These are phyloP conservation scores for Limosa lapponica DNA, from an alignment of 2,797 vertebrate species.

Conservation along the genomic window DNA sequence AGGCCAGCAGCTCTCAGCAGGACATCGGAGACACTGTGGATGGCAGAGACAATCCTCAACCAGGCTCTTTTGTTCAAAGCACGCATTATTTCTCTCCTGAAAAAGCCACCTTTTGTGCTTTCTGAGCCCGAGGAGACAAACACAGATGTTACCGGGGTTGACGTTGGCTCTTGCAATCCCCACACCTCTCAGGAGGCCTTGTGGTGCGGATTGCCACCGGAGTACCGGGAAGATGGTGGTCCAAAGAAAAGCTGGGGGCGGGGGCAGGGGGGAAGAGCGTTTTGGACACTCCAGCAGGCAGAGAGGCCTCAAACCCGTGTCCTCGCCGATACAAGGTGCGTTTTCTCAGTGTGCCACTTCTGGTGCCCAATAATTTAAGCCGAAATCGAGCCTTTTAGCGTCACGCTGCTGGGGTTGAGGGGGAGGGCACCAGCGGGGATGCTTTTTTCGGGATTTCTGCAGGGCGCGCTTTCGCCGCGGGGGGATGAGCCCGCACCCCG, in stretches of 20 bases:
- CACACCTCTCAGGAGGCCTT: not conserved
- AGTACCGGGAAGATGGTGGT: not conserved
- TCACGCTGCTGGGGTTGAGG: fast-evolving
- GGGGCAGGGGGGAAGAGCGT: fast-evolving
- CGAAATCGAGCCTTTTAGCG: fast-evolving
- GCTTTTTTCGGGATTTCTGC: not conserved
- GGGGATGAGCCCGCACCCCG: not conserved
- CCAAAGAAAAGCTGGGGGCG: fast-evolving
- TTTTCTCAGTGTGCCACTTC: fast-evolving
- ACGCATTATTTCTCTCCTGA: fast-evolving
- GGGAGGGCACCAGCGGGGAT: not conserved
- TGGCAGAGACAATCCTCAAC: not conserved
- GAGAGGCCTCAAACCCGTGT: not conserved
- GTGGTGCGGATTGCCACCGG: fast-evolving
- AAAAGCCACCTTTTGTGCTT: not conserved
- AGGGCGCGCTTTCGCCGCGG: not conserved
- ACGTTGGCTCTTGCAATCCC: not conserved
- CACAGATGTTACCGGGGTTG: not conserved
- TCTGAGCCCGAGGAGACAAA: not conserved
- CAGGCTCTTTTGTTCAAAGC: not conserved
- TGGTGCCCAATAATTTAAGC: fast-evolving
- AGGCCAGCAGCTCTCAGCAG: not conserved
- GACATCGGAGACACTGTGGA: not conserved
- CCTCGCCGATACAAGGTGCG: fast-evolving
- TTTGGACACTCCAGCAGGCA: not conserved